A percentile compares a stretch with the other conserved stretches of the same genome.
These are phyloP conservation scores for Thamnaconus septentrionalis DNA, from an alignment of 2,113 vertebrate genomes.

Conservation along the genomic window DNA sequence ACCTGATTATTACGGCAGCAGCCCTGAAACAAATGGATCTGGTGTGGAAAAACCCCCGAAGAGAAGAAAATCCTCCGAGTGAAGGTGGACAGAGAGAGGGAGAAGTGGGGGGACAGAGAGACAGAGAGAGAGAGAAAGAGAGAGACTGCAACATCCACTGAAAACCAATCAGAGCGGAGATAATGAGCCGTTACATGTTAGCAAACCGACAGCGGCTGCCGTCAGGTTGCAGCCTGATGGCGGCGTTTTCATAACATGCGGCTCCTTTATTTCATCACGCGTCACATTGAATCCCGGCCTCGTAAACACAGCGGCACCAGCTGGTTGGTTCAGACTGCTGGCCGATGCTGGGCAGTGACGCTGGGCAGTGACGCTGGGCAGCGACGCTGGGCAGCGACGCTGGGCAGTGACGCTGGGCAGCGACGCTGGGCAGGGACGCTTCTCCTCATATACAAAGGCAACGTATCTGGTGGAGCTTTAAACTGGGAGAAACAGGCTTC, in stretches of 20 bases:
- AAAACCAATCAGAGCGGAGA: conserved; percentile 33
- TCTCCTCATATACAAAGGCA: too few species aligned
- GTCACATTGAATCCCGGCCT: conserved; percentile 38
- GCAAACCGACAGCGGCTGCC: conserved; percentile 22
- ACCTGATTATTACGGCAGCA: conserved; percentile 49
- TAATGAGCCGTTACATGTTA: conserved; percentile 30
- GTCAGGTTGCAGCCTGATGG: conserved; percentile 15
- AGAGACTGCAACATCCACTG: not conserved
- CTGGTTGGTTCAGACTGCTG: conserved; percentile 20
- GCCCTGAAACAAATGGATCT: conserved; percentile 38
- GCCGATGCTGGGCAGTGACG: not conserved
- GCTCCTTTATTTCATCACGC: conserved; percentile 19
- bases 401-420: conserved; percentile 1
- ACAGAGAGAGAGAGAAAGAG: not conserved
- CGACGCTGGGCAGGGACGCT: not conserved
- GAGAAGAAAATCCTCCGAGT: conserved; percentile 5
- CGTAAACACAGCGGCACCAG: conserved; percentile 2
- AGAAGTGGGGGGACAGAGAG: not conserved
- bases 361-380: not conserved
- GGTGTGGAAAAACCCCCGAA: conserved; percentile 24
- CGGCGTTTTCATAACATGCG: conserved; percentile 7
- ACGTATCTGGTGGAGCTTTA: too few species aligned
- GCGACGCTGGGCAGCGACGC: not conserved
- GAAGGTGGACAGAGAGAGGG: not conserved
- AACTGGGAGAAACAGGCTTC: too few species aligned